Base-by-base conservation (phyloP, 2,888 invertebrate genomes). In the Flexamia atlantica region DNA sequence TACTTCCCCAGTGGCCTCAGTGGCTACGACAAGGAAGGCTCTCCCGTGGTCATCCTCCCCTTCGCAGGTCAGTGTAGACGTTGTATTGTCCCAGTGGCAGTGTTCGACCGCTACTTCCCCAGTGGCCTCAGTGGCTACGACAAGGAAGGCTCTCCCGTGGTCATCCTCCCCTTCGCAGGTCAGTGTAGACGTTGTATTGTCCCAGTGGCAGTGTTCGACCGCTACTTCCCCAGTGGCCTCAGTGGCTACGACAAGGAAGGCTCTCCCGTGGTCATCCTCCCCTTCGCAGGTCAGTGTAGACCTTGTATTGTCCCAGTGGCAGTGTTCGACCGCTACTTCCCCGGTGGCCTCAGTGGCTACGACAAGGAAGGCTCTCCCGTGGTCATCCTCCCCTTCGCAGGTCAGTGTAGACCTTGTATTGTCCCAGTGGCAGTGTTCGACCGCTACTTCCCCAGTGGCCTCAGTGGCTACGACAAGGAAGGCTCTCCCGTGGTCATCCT, bases 161-260 rank as follows among this genome's bases (percentile, higher is more conserved):
- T 96, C 87, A 92, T 97, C 14, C 92, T 97, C 46, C 97, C 97
- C 0, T 96, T 97, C 89, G 93, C 94, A 86, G 64, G 64, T 64
- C 14, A 14, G 64, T 64, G 3, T 14, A 64, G n/a, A n/a, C n/a
- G n/a, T n/a, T n/a, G n/a, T n/a, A n/a, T n/a, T n/a, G n/a, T n/a
- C n/a, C n/a, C 28, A 93, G 94, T 81, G 0, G 93, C 95, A 88
- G 92, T 94, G 0, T 89, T 98, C 12, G 90, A 91, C 28, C 93
- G 94, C 81, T 95, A 95, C 90, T 93, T 95, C 88, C 96, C 97
- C 0, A 95, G 95, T 83, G 98, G 98, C 57, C 91, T 94, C 14
- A 91, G 93, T 81, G 98, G 98, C 0, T 94, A 93, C 87, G 97
- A 98, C 89, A 96, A 95, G 87, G 95, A 96, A 86, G 97, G 97